Evolutionary conservation across 2,113 vertebrate genomes (phyloP).

Genomic region (Chlorodrepanis virens): DNA sequence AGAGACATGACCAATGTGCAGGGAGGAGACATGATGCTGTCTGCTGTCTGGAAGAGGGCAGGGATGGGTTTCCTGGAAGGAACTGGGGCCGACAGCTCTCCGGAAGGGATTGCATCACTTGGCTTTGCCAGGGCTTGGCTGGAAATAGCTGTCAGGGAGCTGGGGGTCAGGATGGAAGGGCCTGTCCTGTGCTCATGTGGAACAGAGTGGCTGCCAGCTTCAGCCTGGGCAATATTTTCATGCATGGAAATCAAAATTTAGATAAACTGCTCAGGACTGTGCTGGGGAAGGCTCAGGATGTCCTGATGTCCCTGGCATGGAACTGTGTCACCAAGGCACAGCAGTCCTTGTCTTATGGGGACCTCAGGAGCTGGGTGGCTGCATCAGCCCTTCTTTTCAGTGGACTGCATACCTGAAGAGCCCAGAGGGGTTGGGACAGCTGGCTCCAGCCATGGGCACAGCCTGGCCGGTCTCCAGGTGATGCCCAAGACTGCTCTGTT

Average conservation of each 20-base stretch:
- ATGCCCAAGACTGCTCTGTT: not conserved
- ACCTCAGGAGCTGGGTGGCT: not conserved
- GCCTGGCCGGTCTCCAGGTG: not conserved
- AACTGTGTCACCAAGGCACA: not conserved
- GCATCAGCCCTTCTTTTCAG: not conserved
- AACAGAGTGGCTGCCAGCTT: not conserved
- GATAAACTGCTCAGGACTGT: fast-evolving
- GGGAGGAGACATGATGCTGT: not conserved
- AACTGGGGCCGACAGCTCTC: fast-evolving
- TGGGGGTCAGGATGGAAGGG: not conserved
- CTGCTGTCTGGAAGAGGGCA: not conserved
- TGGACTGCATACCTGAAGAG: not conserved
- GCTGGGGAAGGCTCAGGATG: not conserved
- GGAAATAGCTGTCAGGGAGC: not conserved
- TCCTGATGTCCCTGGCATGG: not conserved
- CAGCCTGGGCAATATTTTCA: not conserved
- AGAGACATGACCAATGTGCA: not conserved
- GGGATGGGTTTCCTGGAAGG: slow-evolving; percentile 43
- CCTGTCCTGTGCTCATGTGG: fast-evolving
- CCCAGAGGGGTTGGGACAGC: not conserved
- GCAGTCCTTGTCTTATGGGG: not conserved
- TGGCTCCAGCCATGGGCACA: not conserved
- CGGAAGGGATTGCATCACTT: not conserved
- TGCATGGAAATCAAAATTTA: not conserved
- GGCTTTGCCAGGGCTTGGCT: not conserved